phyloP scores from a whole-genome alignment of 2,113 vertebrate species.

The Syngnathus scovelli region DNA sequence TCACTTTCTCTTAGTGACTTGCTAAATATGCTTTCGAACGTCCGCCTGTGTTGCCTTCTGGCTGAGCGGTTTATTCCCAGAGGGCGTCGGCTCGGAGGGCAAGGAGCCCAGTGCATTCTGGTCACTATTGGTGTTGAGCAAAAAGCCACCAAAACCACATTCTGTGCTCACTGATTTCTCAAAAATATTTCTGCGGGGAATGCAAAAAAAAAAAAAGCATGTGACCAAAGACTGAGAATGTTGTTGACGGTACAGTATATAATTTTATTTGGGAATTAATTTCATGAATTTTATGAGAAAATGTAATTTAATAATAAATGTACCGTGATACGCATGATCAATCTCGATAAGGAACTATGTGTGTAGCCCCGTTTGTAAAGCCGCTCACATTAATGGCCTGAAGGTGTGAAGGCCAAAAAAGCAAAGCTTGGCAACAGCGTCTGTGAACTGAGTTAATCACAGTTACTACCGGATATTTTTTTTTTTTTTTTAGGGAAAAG shows the following conservation, averaged over 20 bases:
- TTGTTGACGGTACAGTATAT: not conserved
- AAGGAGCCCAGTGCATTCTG: not conserved
- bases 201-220: not conserved
- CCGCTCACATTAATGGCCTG: not conserved
- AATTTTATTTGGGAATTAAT: not conserved
- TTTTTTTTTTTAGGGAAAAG: not conserved
- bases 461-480: not conserved
- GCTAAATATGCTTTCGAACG: not conserved
- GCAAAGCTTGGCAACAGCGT: not conserved
- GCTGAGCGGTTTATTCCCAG: not conserved
- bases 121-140: slow-evolving; percentile 1
- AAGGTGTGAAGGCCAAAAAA: slow-evolving; percentile 2
- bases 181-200: slow-evolving; percentile 4
- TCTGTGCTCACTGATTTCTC: not conserved
- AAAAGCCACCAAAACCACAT: slow-evolving; percentile 2
- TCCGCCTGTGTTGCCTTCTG: too few relatives aligned
- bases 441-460: not conserved
- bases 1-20: not conserved
- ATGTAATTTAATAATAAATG: too few relatives aligned
- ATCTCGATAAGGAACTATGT: too few relatives aligned
- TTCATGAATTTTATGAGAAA: not conserved
- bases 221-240: not conserved
- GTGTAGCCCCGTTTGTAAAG: not conserved
- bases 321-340: too few relatives aligned
- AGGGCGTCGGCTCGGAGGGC: slow-evolving; percentile 5